phyloP scores from a whole-genome alignment of 23 tunicate species.

The Ciona savignyi region DNA sequence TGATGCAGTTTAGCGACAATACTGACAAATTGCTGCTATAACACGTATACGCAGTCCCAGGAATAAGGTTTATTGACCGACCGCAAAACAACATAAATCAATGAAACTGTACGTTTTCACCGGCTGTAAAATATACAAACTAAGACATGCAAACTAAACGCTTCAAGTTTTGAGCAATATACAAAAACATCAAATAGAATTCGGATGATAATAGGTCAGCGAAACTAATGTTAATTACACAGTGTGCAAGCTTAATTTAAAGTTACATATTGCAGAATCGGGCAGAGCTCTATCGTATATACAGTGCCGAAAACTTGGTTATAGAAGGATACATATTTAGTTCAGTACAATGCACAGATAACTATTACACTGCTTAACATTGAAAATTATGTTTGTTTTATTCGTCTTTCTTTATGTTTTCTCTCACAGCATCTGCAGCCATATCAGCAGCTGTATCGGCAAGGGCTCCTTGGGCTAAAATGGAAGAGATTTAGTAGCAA shows the following conservation, averaged over 20 bases:
- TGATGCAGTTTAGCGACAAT: too few species aligned
- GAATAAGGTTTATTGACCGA: neutral
- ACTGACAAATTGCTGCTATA: too few species aligned
- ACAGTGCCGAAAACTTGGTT: neutral
- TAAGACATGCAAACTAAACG: neutral
- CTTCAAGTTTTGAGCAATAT: neutral
- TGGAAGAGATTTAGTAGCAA: too few species aligned
- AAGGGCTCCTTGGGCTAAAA: neutral
- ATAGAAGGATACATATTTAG: neutral
- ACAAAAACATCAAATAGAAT: too few species aligned
- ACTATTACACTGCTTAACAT: too few species aligned
- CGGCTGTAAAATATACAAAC: neutral
- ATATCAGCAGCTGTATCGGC: slow-evolving; percentile 35
- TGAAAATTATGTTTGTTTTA: slow-evolving; percentile 2
- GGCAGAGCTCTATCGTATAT: too few species aligned
- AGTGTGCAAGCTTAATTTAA: neutral
- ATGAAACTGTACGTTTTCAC: neutral
- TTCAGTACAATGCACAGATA: neutral
- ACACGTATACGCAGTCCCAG: neutral
- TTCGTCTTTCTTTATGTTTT: slow-evolving; percentile 38
- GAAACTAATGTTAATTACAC: too few species aligned
- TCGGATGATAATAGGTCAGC: neutral
- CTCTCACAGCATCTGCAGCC: slow-evolving; percentile 42
- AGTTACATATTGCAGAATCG: too few species aligned
- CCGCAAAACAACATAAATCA: too few species aligned